These are phyloP conservation scores for Lysandra bellargus DNA, from an alignment of 2,888 invertebrate genomes.

Conservation along the genomic window DNA sequence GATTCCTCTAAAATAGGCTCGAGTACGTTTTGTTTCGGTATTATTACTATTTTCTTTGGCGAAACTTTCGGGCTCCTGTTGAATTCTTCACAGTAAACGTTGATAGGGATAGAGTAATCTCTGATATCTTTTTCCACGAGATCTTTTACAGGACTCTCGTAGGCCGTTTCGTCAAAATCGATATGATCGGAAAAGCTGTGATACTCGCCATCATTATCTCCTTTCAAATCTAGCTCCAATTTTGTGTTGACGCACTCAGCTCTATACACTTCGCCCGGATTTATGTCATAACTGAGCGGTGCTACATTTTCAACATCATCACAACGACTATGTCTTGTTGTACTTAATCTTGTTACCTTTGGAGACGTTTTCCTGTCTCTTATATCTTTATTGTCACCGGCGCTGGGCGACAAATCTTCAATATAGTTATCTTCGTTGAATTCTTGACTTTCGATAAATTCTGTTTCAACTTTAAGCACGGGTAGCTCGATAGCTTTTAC, in stretches of 20 bases:
- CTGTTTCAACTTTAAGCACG: constrained; percentile 47
- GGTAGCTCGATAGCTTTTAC: constrained; percentile 54
- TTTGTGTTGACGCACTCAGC: constrained; percentile 47
- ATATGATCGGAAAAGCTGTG: constrained; percentile 70
- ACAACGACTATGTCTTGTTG: constrained; percentile 16
- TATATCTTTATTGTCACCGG: constrained; percentile 31
- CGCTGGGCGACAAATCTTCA: constrained; percentile 50
- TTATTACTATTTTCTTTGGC: constrained; percentile 51
- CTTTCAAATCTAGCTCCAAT: constrained; percentile 45
- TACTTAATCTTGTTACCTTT: constrained; percentile 31
- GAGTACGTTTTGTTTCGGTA: constrained; percentile 48
- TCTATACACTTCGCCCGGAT: constrained; percentile 40
- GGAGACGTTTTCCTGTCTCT: constrained; percentile 12
- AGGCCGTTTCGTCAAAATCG: constrained; percentile 61
- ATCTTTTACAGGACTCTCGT: constrained; percentile 72
- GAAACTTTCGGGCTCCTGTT: constrained; percentile 54
- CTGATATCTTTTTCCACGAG: constrained; percentile 73
- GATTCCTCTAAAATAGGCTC: constrained; percentile 76
- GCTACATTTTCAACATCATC: constrained; percentile 34
- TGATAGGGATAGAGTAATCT: constrained; percentile 72
- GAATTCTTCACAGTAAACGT: constrained; percentile 69
- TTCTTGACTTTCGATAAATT: constrained; percentile 71
- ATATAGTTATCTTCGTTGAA: constrained; percentile 72
- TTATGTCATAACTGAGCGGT: background rate
- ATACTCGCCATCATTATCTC: constrained; percentile 68